A percentile compares a stretch with the other conserved stretches of the same genome.
Conservation (phyloP, 2,113 vertebrate species). For the Aegithalos caudatus region DNA sequence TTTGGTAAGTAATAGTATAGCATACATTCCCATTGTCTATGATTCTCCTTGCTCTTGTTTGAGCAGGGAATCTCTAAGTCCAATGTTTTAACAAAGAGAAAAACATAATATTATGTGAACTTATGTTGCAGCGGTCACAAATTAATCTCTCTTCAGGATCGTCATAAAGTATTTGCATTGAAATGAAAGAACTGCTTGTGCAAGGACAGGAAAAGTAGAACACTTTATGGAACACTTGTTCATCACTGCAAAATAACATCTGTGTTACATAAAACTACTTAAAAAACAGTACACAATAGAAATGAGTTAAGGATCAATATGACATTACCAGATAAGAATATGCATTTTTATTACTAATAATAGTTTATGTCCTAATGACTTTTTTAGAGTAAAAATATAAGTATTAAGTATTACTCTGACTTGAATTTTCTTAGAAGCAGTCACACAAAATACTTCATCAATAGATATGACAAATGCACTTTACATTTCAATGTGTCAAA, state of each 20-base stretch:
- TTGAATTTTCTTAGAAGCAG: conserved; percentile 77
- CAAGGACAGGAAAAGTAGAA: not conserved
- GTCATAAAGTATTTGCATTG: not conserved
- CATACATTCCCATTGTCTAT: not conserved
- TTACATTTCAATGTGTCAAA: conserved; percentile 87
- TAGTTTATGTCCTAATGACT: conserved; percentile 20
- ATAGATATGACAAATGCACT: conserved; percentile 85
- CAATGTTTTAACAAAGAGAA: not conserved
- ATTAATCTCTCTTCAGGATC: not conserved
- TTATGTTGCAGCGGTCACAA: not conserved
- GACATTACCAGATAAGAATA: not conserved
- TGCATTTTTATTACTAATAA: conserved; percentile 34
- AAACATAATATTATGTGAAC: not conserved
- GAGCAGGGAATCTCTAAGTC: not conserved
- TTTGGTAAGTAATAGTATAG: not conserved
- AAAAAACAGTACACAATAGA: not conserved
- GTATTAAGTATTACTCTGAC: conserved; percentile 67
- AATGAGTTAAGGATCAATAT: not conserved
- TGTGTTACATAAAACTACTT: not conserved
- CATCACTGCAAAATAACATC: not conserved
- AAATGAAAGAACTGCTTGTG: not conserved
- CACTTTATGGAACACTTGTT: not conserved
- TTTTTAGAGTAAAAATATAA: conserved; percentile 17
- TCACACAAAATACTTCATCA: conserved; percentile 75
- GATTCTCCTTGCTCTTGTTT: not conserved